Conservation (phyloP, 2,113 vertebrate genomes). For the Casuarius casuarius region DNA sequence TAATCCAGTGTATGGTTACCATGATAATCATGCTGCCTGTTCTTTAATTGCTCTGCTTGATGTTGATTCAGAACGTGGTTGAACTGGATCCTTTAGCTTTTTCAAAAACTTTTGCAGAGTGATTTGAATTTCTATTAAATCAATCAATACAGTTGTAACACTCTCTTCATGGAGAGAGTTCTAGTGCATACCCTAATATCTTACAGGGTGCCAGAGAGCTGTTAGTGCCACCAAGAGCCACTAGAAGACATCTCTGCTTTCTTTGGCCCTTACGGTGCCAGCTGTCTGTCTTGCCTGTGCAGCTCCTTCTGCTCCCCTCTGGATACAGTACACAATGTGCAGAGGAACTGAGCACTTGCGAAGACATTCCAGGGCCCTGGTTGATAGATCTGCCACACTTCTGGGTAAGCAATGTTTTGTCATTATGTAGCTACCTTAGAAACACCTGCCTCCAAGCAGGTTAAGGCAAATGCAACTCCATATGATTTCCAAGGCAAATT, state of each 20-base stretch:
- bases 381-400: neutral
- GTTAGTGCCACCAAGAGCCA: neutral
- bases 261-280: accelerated
- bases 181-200: neutral
- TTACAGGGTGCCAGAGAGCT: accelerated
- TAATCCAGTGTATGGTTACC: neutral
- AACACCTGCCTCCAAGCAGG: neutral
- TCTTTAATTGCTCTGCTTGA: neutral
- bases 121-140: neutral
- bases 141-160: neutral
- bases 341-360: neutral
- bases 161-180: accelerated
- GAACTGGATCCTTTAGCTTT: accelerated
- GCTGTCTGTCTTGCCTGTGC: neutral
- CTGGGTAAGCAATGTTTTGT: neutral
- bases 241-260: neutral
- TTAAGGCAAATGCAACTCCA: neutral
- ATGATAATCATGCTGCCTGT: neutral
- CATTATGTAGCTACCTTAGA: neutral
- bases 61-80: neutral
- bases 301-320: neutral
- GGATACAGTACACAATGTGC: neutral
- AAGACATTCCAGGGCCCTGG: neutral
- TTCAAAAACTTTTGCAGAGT: neutral
- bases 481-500: conserved; percentile 57